A percentile compares a stretch with the other conserved stretches of the same genome.
These are phyloP conservation scores for Falco columbarius DNA, from an alignment of 2,797 vertebrate genomes.

Conservation along the genomic window DNA sequence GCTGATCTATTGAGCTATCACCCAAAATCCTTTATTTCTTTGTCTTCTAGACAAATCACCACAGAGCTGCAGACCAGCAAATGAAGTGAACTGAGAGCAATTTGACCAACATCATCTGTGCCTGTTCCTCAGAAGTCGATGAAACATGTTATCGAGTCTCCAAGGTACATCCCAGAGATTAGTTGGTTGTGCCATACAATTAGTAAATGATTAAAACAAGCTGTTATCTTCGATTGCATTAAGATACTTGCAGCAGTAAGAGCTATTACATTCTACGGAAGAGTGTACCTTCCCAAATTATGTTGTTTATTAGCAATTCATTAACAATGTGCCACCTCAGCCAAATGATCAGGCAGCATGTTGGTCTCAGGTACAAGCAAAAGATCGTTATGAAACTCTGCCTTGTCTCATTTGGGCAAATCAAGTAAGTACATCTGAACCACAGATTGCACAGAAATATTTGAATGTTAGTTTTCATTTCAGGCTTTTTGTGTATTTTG, in stretches of 20 bases:
- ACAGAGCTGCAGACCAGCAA: constrained; percentile 27
- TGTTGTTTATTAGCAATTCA: constrained; percentile 7
- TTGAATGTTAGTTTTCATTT: constrained; percentile 32
- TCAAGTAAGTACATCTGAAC: constrained; percentile 14
- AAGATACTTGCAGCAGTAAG: constrained; percentile 1
- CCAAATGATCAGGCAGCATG: not conserved
- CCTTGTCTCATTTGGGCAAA: not conserved
- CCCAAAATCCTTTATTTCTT: constrained; percentile 11
- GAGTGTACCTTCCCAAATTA: constrained; percentile 5
- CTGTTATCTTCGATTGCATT: constrained; percentile 6
- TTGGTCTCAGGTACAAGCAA: not conserved
- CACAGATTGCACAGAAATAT: not conserved
- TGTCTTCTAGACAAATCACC: constrained; percentile 51
- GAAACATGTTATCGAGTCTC: not conserved
- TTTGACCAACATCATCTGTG: constrained; percentile 11
- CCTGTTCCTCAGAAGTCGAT: not conserved
- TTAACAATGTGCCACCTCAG: constrained; percentile 28
- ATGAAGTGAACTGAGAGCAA: constrained; percentile 17
- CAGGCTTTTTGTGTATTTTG: not conserved
- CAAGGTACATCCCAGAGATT: constrained; percentile 43
- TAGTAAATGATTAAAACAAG: constrained; percentile 47
- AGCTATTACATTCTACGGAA: not conserved
- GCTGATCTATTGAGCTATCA: not conserved
- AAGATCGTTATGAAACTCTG: not conserved
- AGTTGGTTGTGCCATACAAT: constrained; percentile 9